Evolutionary conservation across 2,888 invertebrate genomes (phyloP).

Genomic region (Mythimna vitellina): DNA sequence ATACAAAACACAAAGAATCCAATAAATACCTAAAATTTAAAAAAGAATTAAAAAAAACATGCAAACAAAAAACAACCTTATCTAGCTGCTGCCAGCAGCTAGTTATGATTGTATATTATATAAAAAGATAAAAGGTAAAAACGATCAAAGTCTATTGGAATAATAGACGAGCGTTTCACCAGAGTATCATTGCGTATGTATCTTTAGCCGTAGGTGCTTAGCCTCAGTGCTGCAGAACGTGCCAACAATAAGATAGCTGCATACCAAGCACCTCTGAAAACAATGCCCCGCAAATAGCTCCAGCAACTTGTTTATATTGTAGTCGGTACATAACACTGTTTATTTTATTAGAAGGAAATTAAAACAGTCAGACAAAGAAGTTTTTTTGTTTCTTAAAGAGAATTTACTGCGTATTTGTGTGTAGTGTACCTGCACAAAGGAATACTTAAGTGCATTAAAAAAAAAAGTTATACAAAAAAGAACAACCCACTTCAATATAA

Average conservation of each 20-base stretch:
- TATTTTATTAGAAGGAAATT: slow-evolving; percentile 5
- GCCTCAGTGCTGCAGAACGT: neutral
- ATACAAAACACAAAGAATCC: too few species aligned
- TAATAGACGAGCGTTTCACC: neutral
- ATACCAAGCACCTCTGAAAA: neutral
- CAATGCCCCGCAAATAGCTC: neutral
- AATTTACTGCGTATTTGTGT: neutral
- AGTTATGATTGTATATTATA: too few species aligned
- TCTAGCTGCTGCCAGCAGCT: too few species aligned
- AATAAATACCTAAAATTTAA: too few species aligned
- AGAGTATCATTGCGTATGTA: neutral
- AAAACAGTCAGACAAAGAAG: slow-evolving; percentile 2
- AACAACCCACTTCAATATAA: too few species aligned
- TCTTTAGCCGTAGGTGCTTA: neutral
- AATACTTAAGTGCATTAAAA: neutral
- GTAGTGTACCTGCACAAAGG: neutral
- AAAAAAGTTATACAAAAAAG: too few species aligned
- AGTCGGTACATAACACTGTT: neutral
- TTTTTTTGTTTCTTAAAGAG: neutral
- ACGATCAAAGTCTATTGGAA: neutral
- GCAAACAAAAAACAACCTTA: too few species aligned
- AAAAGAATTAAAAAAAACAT: too few species aligned
- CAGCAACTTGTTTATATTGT: slow-evolving; percentile 1
- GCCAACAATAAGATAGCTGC: slow-evolving; percentile 5
- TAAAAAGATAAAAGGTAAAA: neutral